These are phyloP conservation scores for Carapus acus DNA, from an alignment of 2,797 vertebrate species.

Conservation along the genomic window DNA sequence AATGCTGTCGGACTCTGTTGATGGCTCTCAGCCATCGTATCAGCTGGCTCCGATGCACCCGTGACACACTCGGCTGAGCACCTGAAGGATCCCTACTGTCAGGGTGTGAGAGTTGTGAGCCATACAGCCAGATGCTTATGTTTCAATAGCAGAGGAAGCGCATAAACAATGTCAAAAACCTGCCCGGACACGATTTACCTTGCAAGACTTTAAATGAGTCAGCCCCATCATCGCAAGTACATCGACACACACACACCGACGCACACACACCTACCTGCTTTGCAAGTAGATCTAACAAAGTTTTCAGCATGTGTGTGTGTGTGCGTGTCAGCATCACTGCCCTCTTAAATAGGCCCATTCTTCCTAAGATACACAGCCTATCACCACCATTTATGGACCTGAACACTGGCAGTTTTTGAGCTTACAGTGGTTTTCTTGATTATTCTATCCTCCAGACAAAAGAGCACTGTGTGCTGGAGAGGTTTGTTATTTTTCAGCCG, in stretches of 20 bases:
- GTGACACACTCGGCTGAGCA: conserved; percentile 52
- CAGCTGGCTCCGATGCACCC: conserved; percentile 44
- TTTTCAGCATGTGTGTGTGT: conserved; percentile 2
- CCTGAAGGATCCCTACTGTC: conserved; percentile 60
- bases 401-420: conserved; percentile 11
- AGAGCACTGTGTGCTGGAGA: conserved; percentile 15
- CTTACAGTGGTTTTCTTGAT: conserved; percentile 30
- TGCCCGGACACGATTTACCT: conserved; percentile 60
- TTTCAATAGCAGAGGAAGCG: conserved; percentile 38
- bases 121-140: conserved; percentile 54
- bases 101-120: conserved; percentile 30
- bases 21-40: conserved; percentile 56
- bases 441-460: conserved; percentile 31
- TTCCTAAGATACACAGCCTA: conserved; percentile 17
- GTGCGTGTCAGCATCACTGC: too few relatives aligned
- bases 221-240: conserved; percentile 33
- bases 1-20: conserved; percentile 52
- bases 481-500: conserved; percentile 33
- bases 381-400: conserved; percentile 29
- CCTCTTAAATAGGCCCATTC: conserved; percentile 22
- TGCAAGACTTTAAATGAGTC: conserved; percentile 49
- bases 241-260: not conserved
- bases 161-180: conserved; percentile 39
- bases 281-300: conserved; percentile 45
- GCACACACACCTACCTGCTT: conserved; percentile 28